phyloP scores from a whole-genome alignment of 2,888 invertebrate genomes.

The Microctonus aethiopoides region DNA sequence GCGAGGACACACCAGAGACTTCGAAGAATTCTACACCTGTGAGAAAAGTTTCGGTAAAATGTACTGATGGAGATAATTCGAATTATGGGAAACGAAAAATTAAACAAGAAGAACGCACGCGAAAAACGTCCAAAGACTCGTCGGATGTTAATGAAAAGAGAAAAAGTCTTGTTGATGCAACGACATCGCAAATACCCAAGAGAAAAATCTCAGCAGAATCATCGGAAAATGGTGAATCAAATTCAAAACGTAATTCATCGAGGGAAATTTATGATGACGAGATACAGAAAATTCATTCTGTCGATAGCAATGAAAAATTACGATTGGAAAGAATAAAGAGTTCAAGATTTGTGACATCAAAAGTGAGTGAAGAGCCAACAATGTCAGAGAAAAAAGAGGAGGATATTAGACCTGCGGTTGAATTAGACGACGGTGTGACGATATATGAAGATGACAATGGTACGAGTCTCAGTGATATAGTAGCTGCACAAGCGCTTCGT shows the following conservation, averaged over 20 bases:
- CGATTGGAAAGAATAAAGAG: conserved; percentile 50
- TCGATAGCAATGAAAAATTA: conserved; percentile 29
- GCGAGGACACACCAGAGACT: conserved; percentile 22
- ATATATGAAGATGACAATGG: conserved; percentile 63
- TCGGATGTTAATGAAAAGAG: conserved; percentile 30
- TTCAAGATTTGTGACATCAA: conserved; percentile 62
- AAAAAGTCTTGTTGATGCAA: conserved; percentile 25
- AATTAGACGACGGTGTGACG: conserved; percentile 48
- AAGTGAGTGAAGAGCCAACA: conserved; percentile 51
- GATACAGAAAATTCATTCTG: background rate
- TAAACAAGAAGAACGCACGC: conserved; percentile 31
- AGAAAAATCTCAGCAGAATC: conserved; percentile 37
- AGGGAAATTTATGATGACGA: conserved; percentile 24
- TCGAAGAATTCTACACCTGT: conserved; percentile 31
- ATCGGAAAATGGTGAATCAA: conserved; percentile 27
- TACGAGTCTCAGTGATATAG: conserved; percentile 65
- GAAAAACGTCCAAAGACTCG: conserved; percentile 39
- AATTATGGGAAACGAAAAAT: conserved; percentile 34
- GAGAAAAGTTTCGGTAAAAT: conserved; percentile 38
- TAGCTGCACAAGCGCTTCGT: conserved; percentile 63
- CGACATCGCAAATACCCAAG: conserved; percentile 36
- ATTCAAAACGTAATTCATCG: conserved; percentile 5
- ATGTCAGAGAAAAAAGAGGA: conserved; percentile 49
- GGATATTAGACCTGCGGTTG: conserved; percentile 38
- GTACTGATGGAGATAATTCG: conserved; percentile 34